Base-by-base conservation (phyloP, 2,113 vertebrate genomes). In the Epinephelus moara region DNA sequence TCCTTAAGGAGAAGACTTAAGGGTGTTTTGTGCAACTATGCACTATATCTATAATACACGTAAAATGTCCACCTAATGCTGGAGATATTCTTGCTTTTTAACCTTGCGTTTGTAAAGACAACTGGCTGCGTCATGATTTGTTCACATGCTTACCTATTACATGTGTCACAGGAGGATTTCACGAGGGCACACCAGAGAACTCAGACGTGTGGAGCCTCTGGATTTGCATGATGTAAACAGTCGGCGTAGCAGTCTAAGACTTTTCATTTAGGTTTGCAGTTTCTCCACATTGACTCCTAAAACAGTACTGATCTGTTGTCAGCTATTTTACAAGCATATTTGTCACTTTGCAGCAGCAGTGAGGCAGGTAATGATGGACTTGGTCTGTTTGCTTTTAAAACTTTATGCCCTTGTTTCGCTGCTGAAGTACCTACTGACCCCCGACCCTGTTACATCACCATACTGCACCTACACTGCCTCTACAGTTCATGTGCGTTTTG, bases 401-500 rank as follows among this genome's bases (percentile, higher is more conserved):
- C 2, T 8, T 19, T 49, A 47, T 19, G 4, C 25, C 17, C 19
- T 50, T 6, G 47, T 33, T 33, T 52, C 2, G 27, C 18, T 33
- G 18, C 27, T 21, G 23, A 50, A 1, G 17, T 13, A 10, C 17
- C 45, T 19, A 25, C 17, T 12, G 66, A 52, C 27, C 47, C 11
- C 67, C n/a, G 67, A 67, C 15, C 64, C 64, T 27, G 63, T 69
- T 18, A 33, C 67, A 37, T 69, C 49, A 3, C 45, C 64, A 68
- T 18, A 33, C 66, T 23, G 62, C 42, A 2, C 42, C 42, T 66
- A 10, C 7, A 49, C 13, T 49, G 14, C 47, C 14, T 4, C 47
- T 15, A 6, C 6, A 1, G 11, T 52, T 14, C 3, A 69, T 21
- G 18, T 6, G 56, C 23, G 1, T 13, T 12, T 25, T 25, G n/a